These are phyloP conservation scores for Larimichthys crocea DNA, from an alignment of 2,113 vertebrate species.

Conservation along the genomic window DNA sequence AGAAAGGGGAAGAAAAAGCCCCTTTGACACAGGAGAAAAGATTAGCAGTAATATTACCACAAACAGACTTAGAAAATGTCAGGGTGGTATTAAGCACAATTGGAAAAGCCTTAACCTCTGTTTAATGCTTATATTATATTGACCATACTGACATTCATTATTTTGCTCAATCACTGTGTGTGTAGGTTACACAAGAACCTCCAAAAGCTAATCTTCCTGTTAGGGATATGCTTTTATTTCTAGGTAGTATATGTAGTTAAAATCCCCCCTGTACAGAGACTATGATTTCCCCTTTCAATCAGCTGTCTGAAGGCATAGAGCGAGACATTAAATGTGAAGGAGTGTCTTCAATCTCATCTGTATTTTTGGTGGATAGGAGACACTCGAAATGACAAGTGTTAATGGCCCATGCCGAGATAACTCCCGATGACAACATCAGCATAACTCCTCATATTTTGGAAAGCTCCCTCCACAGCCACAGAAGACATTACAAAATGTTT, in stretches of 20 bases:
- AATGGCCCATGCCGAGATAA: not conserved
- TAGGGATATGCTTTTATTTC: constrained; percentile 1
- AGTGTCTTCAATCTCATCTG: not conserved
- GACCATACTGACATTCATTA: constrained; percentile 6
- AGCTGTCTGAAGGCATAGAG: not conserved
- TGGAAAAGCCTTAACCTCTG: constrained; percentile 12
- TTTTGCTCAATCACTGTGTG: constrained; percentile 12
- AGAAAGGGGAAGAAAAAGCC: not conserved
- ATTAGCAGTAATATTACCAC: constrained; percentile 29
- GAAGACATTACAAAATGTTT: not conserved
- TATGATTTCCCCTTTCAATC: not conserved
- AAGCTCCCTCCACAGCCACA: not conserved
- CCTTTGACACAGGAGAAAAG: constrained; percentile 26
- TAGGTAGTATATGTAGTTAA: too few species aligned
- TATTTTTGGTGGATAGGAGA: not conserved
- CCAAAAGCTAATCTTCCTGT: not conserved
- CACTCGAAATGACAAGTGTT: not conserved
- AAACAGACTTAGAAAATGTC: constrained; percentile 43
- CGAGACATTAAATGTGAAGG: not conserved
- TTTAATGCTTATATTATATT: constrained; percentile 25
- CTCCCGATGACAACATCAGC: not conserved
- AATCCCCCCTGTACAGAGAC: not conserved
- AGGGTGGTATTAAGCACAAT: constrained; percentile 27
- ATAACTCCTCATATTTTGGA: not conserved
- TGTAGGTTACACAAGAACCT: not conserved